A percentile compares a stretch with the other conserved stretches of the same genome.
Conservation (phyloP, 2,888 invertebrate species). For the Drosophila putrida region DNA sequence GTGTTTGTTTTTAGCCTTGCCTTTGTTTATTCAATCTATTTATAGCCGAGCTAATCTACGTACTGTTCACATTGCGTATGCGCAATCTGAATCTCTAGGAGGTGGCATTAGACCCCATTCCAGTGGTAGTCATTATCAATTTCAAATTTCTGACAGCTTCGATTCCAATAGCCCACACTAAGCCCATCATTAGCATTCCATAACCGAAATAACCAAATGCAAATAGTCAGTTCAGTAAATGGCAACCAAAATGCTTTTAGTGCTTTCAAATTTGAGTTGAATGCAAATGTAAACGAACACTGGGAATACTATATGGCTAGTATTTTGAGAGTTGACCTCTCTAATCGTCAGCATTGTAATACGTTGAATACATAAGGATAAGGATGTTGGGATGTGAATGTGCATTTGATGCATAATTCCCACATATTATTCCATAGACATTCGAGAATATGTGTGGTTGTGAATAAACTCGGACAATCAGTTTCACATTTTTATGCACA, state of each 20-base stretch:
- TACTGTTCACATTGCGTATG: conserved; percentile 63
- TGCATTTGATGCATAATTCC: conserved; percentile 35
- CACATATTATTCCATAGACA: neutral
- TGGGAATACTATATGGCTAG: neutral
- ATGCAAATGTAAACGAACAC: conserved; percentile 29
- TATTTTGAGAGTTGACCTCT: conserved; percentile 38
- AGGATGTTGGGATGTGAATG: conserved; percentile 47
- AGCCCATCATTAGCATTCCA: conserved; percentile 5
- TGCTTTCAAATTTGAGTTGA: conserved; percentile 21
- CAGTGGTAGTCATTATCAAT: conserved; percentile 38
- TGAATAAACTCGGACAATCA: conserved; percentile 21
- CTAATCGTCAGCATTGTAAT: conserved; percentile 68
- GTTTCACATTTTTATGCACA: conserved; percentile 71
- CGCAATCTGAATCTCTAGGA: conserved; percentile 41
- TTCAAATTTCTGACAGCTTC: conserved; percentile 16
- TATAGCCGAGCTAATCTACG: conserved; percentile 37
- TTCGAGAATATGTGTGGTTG: conserved; percentile 12
- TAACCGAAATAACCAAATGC: conserved; percentile 38
- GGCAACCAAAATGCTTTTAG: conserved; percentile 24
- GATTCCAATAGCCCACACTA: neutral
- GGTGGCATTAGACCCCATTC: conserved; percentile 16
- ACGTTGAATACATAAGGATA: conserved; percentile 67
- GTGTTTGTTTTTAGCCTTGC: conserved; percentile 40
- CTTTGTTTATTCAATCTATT: conserved; percentile 37
- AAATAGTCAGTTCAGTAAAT: conserved; percentile 30